Conservation (phyloP, 2,113 vertebrate species). For the Labrus mixtus region DNA sequence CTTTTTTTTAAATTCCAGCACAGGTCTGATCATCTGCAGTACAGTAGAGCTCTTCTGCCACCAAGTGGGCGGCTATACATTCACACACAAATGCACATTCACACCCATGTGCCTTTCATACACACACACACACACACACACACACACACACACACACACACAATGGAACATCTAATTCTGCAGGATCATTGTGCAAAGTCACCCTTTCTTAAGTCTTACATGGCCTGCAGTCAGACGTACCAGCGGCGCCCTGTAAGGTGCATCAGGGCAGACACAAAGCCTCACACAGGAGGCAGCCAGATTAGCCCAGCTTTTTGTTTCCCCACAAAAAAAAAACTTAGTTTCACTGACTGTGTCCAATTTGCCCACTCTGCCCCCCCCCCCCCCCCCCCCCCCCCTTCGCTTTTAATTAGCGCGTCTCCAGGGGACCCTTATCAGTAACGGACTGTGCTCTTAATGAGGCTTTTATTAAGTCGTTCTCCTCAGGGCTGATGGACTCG, state of each 20-base stretch:
- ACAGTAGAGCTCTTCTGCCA: constrained; percentile 80
- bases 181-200: constrained; percentile 49
- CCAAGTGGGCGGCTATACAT: constrained; percentile 73
- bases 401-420: constrained; percentile 80
- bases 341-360: constrained; percentile 65
- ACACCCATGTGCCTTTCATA: constrained; percentile 7
- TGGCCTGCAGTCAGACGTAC: constrained; percentile 24
- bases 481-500: constrained; percentile 61
- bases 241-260: constrained; percentile 21
- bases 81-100: constrained; percentile 1
- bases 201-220: constrained; percentile 31
- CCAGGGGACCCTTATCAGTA: constrained; percentile 75
- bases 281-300: constrained; percentile 21
- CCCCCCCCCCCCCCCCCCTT: constrained; percentile 58
- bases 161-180: constrained; percentile 30
- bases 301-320: constrained; percentile 62
- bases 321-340: constrained; percentile 52
- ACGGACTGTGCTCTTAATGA: constrained; percentile 77
- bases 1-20: not conserved
- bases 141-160: not conserved
- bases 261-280: constrained; percentile 46
- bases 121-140: not conserved
- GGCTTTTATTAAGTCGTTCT: constrained; percentile 79
- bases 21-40: not conserved
- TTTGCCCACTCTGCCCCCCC: constrained; percentile 53